phyloP scores from a whole-genome alignment of 2,797 vertebrate species.

The Masticophis lateralis region DNA sequence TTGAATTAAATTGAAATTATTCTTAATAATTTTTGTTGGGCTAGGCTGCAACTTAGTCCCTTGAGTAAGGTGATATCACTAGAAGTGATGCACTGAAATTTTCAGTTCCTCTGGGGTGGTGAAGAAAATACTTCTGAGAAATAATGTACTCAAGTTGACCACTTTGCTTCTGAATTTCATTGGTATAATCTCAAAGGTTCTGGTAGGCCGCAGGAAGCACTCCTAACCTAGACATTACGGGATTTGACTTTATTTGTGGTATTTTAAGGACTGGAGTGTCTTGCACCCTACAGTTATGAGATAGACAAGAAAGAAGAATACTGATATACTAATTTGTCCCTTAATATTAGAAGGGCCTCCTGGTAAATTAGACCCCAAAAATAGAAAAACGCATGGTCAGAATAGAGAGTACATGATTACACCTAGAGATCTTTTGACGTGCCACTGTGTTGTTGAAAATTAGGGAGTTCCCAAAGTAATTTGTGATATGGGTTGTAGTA shows the following conservation, averaged over 20 bases:
- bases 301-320: not conserved
- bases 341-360: conserved; percentile 30
- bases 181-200: not conserved
- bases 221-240: not conserved
- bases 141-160: not conserved
- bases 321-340: conserved; percentile 26
- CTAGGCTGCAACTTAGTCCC: not conserved
- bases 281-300: not conserved
- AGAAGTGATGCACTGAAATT: not conserved
- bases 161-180: not conserved
- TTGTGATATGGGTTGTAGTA: not conserved
- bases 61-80: not conserved
- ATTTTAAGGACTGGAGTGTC: not conserved
- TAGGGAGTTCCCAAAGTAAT: not conserved
- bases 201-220: not conserved
- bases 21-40: not conserved
- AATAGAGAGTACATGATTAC: not conserved
- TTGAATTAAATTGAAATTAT: not conserved
- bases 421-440: not conserved
- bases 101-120: not conserved
- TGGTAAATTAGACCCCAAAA: not conserved
- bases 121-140: not conserved
- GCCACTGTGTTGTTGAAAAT: not conserved
- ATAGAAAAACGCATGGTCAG: not conserved
- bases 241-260: not conserved